These are phyloP conservation scores for Phortica okadai DNA, from an alignment of 2,888 invertebrate genomes.

Conservation along the genomic window DNA sequence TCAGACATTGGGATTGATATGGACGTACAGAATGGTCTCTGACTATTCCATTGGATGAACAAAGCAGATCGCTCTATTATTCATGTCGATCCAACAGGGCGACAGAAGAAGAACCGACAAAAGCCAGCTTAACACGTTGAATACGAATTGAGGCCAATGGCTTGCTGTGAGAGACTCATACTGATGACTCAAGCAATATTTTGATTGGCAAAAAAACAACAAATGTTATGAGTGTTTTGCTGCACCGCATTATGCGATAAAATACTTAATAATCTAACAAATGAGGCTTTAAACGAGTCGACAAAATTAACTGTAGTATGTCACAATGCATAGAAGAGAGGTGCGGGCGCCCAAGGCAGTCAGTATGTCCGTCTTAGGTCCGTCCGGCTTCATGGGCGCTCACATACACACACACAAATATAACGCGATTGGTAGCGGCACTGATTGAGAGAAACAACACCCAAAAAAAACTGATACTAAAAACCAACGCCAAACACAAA, in stretches of 20 bases:
- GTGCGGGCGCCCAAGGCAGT: conserved; percentile 19
- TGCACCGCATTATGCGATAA: conserved; percentile 57
- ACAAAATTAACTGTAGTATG: neutral
- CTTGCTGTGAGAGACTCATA: conserved; percentile 14
- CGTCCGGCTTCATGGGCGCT: conserved; percentile 19
- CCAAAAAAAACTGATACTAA: conserved; percentile 34
- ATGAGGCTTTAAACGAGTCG: conserved; percentile 38
- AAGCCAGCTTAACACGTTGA: conserved; percentile 20
- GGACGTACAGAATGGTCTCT: neutral
- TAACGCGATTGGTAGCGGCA: conserved; percentile 1
- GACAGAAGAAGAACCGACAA: neutral
- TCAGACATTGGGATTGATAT: too few relatives aligned
- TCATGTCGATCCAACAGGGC: neutral
- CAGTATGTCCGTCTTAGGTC: neutral
- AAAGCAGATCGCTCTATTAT: neutral
- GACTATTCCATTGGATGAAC: neutral
- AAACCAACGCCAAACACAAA: neutral
- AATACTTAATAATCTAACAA: conserved; percentile 58
- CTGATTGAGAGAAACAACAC: conserved; percentile 35
- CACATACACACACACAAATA: conserved; percentile 21
- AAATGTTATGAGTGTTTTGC: conserved; percentile 26
- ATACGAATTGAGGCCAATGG: conserved; percentile 26
- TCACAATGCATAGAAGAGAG: conserved; percentile 24
- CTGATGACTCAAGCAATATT: conserved; percentile 56
- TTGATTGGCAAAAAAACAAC: conserved; percentile 17